Evolutionary conservation across 2,113 vertebrate species (phyloP), one percentile per base, ranked within the genome.

Genomic region (Lonchura striata): DNA sequence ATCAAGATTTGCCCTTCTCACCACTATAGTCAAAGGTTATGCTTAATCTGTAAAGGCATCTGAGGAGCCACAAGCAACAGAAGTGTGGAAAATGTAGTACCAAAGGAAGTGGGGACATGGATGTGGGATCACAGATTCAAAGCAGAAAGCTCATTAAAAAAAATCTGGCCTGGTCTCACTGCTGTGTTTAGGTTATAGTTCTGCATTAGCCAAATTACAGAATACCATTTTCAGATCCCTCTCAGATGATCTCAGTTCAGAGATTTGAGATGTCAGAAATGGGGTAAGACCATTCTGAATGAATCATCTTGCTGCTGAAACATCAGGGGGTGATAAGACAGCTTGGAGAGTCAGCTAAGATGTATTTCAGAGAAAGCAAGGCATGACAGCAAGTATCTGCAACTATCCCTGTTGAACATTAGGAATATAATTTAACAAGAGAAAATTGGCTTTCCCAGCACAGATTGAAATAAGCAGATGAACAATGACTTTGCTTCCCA

Each of bases 401-500:
- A 94, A 56, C 91, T 69, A 92, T 70, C 94, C 79, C 88, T 84
- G 88, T 84, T 96, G 94, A 95, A 96, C 88, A 93, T 96, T 95
- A 92, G 92, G 94, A 96, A 96, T 82, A 95, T 81, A 96, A 97
- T 95, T 96, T 96, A 96, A 92, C 72, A 94, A 92, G 61, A 96
- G 93, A 97, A 97, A 96, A 96, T 93, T 96, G 71, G 85, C 76
- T 96, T 96, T 96, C 93, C 95, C 90, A 90, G 90, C 82, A 96
- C 90, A 96, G 94, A 95, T 72, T 92, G 94, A 96, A 97, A 97
- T 94, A 94, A 96, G 95, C 85, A 92, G 90, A 96, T 97, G 94
- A 97, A 96, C 94, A 96, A 95, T 92, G 95, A 94, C 92, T 97
- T 92, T 94, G 92, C 92, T 92, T 96, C 95, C 96, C 95, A 96